Evolutionary conservation across 2,113 vertebrate species (phyloP), one percentile per base, ranked within the genome.

Genomic region (Phalacrocorax pelagicus): DNA sequence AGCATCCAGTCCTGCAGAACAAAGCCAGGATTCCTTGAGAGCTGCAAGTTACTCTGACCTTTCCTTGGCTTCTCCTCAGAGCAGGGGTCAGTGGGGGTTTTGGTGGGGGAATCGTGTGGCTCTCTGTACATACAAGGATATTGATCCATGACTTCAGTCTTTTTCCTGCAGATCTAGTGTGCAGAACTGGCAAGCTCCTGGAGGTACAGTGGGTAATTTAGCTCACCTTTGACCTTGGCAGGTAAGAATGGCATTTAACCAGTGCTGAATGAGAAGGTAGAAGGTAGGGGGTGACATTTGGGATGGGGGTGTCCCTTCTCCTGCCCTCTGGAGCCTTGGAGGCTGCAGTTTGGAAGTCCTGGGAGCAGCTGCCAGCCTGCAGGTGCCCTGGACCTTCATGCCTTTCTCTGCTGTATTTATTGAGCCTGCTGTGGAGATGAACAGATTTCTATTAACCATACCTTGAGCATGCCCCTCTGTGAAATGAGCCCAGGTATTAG

Each of bases 401-500:
- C 47, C 27, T 1, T 69, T 69, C 78, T 55, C 32, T 75, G 57
- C 49, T 71, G 23, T 47, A 18, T 81, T 69, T 80, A 46, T 40
- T 24, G 49, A 93, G 32, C n/a, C 66, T 74, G 81, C 63, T 57
- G 36, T 36, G 67, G 74, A 66, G 71, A 54, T 61, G 67, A 79
- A 65, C 1, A 2, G 58, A 9, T 86, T 92, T 80, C 82, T 86
- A 10, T 81, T 46, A 86, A 5, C 40, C 5, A 2, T 22, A 29
- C n/a, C 67, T 17, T 63, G n/a, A 0, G 0, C n/a, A 51, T 58
- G 46, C 57, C 51, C 34, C 1, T 0, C 57, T 36, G 40, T 12
- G 4, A 69, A n/a, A 46, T 1, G 11, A 89, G 66, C 58, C 23
- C 70, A 38, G 34, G 47, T 67, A 18, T 27, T 54, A 54, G 55